Conservation (phyloP, 1,140 invertebrate species). For the Drosophila teissieri region DNA sequence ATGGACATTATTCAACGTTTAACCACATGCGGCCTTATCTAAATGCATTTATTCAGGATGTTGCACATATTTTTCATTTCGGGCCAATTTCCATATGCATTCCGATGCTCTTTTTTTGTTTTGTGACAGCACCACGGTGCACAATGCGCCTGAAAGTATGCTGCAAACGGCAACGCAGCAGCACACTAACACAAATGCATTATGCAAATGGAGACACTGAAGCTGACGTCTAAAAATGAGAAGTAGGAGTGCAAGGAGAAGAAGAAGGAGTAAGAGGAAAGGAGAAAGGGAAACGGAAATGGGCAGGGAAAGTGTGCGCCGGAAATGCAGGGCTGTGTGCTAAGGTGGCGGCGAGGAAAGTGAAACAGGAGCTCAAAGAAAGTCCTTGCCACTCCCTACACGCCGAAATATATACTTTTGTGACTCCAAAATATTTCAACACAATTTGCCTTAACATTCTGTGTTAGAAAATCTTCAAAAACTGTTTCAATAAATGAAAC, state of each 20-base stretch:
- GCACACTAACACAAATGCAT: constrained; percentile 12
- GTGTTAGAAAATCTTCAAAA: not conserved
- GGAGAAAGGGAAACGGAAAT: constrained; percentile 11
- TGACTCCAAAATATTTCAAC: no score
- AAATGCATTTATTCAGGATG: constrained; percentile 48
- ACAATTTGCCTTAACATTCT: not conserved
- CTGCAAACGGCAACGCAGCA: constrained; percentile 15
- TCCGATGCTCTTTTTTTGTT: constrained; percentile 38
- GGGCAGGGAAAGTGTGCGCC: constrained; percentile 5
- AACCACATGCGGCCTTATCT: constrained; percentile 34
- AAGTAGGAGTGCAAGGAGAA: constrained; percentile 8
- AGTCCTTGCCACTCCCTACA: constrained; percentile 13
- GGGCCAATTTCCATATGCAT: constrained; percentile 35
- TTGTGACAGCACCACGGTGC: constrained; percentile 55
- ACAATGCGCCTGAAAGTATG: constrained; percentile 66
- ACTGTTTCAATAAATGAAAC: no score
- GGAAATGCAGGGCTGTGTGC: constrained; percentile 5
- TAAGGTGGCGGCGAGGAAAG: not conserved
- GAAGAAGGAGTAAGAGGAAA: no score
- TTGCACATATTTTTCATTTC: constrained; percentile 48
- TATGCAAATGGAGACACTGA: constrained; percentile 46
- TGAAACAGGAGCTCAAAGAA: constrained; percentile 24
- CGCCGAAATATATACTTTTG: not conserved
- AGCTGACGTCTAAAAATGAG: constrained; percentile 30
- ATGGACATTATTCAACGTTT: constrained; percentile 41